Evolutionary conservation across 2,113 vertebrate genomes (phyloP), one percentile per base, ranked within the genome.

Genomic region (Silurus meridionalis): DNA sequence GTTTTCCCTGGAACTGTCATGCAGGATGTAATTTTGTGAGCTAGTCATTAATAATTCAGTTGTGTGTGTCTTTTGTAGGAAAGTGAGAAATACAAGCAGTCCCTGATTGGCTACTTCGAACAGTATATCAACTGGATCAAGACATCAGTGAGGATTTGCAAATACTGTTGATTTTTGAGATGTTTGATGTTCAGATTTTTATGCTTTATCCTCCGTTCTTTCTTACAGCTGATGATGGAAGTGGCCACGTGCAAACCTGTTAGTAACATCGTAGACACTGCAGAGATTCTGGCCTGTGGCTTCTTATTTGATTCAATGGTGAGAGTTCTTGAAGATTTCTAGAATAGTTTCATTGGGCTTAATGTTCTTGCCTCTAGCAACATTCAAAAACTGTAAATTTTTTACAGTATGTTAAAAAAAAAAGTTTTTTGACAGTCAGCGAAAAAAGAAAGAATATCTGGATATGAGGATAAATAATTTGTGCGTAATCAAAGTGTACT

Each of bases 281-380:
- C 94, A 4, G 95, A 96, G 72, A 96, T 98, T 82, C 92, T 98
- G 89, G 92, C 97, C 81, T 99, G 98, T 90, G 94, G 95, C 89
- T 97, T 96, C 90, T 15, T 97, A 72, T 87, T 95, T 3, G 94
- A 97, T 91, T 98, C 98, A 11, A 92, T 99, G 97, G 98, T 99
- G 95, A 96, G 87, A 80, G 37, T 37, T 37, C 52, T 28, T 37
- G 37, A 37, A 37, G 37, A 3, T 37, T 37, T 37, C 37, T 2
- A 37, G 37, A 37, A 37, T 37, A 37, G 37, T 37, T 37, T 2
- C 2, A 37, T 37, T 37, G 37, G 37, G 37, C 37, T 37, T 37
- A 37, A 37, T 37, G 37, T 37, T 37, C 14, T 37, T 14, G 25
- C 66, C 25, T 37, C 13, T 37, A 6, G 5, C 25, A 69, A 28